A percentile compares a stretch with the other conserved stretches of the same genome.
Conservation (phyloP, 2,888 invertebrate genomes). For the Thera britannica region DNA sequence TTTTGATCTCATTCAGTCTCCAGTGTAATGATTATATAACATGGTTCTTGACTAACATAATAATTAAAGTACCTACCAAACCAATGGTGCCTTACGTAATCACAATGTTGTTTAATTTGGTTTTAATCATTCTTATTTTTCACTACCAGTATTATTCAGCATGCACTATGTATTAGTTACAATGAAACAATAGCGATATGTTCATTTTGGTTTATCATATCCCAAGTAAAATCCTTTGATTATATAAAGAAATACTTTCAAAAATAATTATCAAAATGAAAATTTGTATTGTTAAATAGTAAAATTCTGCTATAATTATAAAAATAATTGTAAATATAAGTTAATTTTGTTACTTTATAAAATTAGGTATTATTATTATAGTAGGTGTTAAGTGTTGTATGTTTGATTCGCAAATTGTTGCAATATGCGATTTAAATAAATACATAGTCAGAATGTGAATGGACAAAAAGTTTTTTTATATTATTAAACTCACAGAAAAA, state of each 20-base stretch:
- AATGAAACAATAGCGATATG: conserved; percentile 9
- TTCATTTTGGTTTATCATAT: conserved; percentile 27
- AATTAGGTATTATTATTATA: conserved; percentile 83
- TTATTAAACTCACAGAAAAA: conserved; percentile 60
- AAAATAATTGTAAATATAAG: conserved; percentile 83
- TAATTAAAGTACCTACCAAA: conserved; percentile 50
- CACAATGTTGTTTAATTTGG: conserved; percentile 50
- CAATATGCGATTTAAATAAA: conserved; percentile 81
- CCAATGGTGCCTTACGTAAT: conserved; percentile 78
- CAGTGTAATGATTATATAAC: conserved; percentile 69
- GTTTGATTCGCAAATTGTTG: conserved; percentile 83
- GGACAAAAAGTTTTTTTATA: conserved; percentile 67
- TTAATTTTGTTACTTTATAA: conserved; percentile 85
- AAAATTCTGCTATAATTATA: conserved; percentile 82
- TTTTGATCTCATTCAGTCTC: conserved; percentile 83
- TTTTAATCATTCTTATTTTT: conserved; percentile 41
- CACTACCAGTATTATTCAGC: conserved; percentile 40
- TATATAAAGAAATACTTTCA: conserved; percentile 22
- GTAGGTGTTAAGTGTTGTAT: conserved; percentile 83
- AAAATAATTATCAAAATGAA: conserved; percentile 55
- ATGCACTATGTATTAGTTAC: conserved; percentile 29
- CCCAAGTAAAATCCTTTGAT: conserved; percentile 23
- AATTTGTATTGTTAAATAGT: conserved; percentile 74
- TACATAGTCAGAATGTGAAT: conserved; percentile 77
- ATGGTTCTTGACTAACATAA: conserved; percentile 45